phyloP scores from a whole-genome alignment of 2,113 vertebrate genomes.

The Phylloscopus trochiloides region DNA sequence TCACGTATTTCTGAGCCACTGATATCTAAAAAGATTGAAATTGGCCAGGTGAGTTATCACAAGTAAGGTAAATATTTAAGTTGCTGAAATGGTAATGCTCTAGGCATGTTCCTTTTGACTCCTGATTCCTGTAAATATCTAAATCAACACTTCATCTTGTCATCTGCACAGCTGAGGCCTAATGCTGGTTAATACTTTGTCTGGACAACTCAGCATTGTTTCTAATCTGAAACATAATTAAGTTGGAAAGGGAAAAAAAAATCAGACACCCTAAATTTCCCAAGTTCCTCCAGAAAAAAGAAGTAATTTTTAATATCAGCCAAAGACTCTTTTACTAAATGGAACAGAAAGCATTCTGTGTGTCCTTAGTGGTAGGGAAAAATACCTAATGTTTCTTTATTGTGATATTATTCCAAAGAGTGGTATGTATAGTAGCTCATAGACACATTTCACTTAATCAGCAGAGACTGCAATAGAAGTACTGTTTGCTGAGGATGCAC shows the following conservation, averaged over 20 bases:
- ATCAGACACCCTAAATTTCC: neutral
- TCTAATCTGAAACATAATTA: neutral
- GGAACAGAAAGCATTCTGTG: neutral
- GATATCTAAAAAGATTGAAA: constrained; percentile 53
- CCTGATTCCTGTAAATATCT: neutral
- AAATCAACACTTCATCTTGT: neutral
- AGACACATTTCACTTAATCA: constrained; percentile 64
- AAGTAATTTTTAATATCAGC: neutral
- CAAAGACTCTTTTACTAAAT: neutral
- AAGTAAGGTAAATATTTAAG: neutral
- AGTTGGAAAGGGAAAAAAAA: neutral
- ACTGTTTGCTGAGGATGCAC: constrained; percentile 71
- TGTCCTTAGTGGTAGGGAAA: neutral
- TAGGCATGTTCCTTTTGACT: neutral
- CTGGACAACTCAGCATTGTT: neutral
- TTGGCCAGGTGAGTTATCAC: constrained; percentile 42
- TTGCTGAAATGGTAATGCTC: neutral
- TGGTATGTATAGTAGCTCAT: constrained; percentile 44
- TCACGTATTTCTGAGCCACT: constrained; percentile 42
- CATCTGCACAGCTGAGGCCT: neutral
- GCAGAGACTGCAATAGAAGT: constrained; percentile 66
- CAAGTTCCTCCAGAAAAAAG: neutral
- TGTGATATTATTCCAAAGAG: neutral
- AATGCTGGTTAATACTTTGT: constrained; percentile 23
- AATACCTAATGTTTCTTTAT: neutral